phyloP scores from a whole-genome alignment of 2,113 vertebrate genomes.

The Onychostoma macrolepis region DNA sequence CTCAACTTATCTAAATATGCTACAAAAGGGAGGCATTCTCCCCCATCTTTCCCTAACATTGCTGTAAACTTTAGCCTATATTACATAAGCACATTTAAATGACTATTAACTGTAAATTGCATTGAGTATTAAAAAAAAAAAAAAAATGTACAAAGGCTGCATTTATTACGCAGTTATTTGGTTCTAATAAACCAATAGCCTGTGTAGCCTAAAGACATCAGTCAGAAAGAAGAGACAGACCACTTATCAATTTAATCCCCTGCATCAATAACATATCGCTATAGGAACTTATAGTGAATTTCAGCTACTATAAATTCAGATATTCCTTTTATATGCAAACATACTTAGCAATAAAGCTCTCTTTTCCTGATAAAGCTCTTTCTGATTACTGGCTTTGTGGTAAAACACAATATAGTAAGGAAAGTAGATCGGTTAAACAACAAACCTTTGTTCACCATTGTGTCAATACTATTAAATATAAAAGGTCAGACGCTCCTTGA shows the following conservation, averaged over 20 bases:
- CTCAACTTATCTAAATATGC: not conserved
- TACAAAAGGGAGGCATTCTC: too few species aligned
- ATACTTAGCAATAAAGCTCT: too few species aligned
- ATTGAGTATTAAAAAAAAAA: not conserved
- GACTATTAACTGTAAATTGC: not conserved
- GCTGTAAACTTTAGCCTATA: not conserved
- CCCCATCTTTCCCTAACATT: not conserved
- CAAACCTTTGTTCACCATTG: constrained; percentile 2
- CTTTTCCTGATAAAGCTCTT: too few species aligned
- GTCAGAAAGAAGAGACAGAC: not conserved
- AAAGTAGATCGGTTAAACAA: not conserved
- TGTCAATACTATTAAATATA: not conserved
- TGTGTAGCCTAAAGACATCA: not conserved
- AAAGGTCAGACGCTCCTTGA: not conserved
- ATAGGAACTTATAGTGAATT: not conserved
- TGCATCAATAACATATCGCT: not conserved
- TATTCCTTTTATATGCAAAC: too few species aligned
- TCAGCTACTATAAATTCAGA: not conserved
- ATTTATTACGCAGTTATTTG: not conserved
- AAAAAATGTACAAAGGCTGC: not conserved
- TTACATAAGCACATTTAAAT: not conserved
- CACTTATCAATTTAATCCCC: not conserved
- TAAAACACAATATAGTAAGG: not conserved
- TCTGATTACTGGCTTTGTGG: not conserved
- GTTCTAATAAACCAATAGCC: not conserved